Conservation (phyloP, 2,797 vertebrate genomes). For the Danionella dracula region DNA sequence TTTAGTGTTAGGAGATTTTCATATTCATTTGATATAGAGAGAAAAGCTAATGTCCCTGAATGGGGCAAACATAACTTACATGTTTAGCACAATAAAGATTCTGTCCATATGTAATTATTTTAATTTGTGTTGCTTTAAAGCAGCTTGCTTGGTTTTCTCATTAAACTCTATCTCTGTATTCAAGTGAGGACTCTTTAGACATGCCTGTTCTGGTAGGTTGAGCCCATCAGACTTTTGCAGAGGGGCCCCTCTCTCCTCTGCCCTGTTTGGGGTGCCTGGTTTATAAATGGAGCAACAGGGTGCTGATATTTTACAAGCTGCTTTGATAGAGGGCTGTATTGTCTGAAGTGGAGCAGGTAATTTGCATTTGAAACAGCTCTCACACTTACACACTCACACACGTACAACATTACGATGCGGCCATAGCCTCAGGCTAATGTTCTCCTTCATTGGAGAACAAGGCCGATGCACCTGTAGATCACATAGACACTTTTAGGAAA, state of each 20-base stretch:
- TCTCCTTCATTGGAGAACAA: conserved; percentile 57
- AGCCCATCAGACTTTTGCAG: neutral
- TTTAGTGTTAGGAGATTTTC: too few species aligned
- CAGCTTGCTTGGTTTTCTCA: conserved; percentile 21
- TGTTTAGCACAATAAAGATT: too few species aligned
- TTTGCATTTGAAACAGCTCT: conserved; percentile 73
- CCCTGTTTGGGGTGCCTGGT: conserved; percentile 57
- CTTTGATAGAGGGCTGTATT: conserved; percentile 62
- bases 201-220: conserved; percentile 25
- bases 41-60: too few species aligned
- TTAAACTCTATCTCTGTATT: conserved; percentile 1
- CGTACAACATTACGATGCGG: conserved; percentile 48
- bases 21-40: too few species aligned
- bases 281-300: conserved; percentile 64
- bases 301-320: conserved; percentile 67
- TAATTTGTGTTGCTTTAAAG: conserved; percentile 5
- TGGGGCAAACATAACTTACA: too few species aligned
- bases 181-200: conserved; percentile 22
- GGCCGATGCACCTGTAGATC: conserved; percentile 69
- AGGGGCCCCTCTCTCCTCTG: conserved; percentile 53
- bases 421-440: conserved; percentile 64
- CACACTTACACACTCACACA: conserved; percentile 38
- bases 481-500: conserved; percentile 24
- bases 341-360: conserved; percentile 55
- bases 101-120: conserved; percentile 5